Evolutionary conservation across 2,113 vertebrate species (phyloP).

Genomic region (Procavia capensis): DNA sequence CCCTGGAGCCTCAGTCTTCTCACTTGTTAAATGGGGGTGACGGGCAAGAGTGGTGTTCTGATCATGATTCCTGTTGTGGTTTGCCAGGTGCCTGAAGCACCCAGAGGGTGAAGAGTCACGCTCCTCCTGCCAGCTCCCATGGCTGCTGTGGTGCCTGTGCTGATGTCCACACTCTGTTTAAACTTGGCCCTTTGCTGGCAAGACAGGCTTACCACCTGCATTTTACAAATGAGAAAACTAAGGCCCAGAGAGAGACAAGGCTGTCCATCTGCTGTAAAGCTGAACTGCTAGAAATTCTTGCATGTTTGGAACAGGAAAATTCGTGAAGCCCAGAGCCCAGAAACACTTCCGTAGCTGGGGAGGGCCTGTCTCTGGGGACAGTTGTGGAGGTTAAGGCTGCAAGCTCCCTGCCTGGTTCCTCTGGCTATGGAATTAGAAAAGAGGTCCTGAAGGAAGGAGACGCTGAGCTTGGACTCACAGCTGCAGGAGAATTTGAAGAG

Average conservation of each 20-base stretch:
- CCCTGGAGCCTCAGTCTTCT: not conserved
- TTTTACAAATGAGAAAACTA: not conserved
- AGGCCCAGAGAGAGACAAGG: not conserved
- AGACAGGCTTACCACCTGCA: too few species aligned
- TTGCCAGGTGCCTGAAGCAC: too few species aligned
- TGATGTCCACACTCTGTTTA: not conserved
- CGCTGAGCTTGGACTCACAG: not conserved
- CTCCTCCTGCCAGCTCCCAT: not conserved
- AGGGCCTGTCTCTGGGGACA: not conserved
- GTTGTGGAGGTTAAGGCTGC: not conserved
- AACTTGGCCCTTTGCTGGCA: not conserved
- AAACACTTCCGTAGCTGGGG: not conserved
- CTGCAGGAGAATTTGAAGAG: not conserved
- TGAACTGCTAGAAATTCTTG: not conserved
- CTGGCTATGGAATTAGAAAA: not conserved
- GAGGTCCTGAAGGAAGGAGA: not conserved
- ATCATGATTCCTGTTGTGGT: rapidly evolving
- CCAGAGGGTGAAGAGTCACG: not conserved
- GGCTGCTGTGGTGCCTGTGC: not conserved
- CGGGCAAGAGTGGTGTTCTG: not conserved
- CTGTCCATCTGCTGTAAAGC: not conserved
- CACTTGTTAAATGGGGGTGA: not conserved
- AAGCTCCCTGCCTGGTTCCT: not conserved
- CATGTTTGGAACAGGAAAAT: not conserved
- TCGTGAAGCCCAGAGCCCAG: not conserved